phyloP scores from a whole-genome alignment of 2,113 vertebrate species.

The Corythornis vintsioides region DNA sequence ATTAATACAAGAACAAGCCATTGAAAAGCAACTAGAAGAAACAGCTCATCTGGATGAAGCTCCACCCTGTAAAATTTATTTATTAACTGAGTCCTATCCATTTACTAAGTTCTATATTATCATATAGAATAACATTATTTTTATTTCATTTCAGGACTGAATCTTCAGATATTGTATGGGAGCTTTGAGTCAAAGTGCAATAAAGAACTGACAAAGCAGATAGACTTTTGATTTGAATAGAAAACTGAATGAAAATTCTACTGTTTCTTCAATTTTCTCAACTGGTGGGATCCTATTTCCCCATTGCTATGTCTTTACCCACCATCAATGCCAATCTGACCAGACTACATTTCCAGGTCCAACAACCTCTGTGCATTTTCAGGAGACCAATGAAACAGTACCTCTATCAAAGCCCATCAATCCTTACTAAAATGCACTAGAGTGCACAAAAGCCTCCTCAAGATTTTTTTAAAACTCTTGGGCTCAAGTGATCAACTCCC shows the following conservation, averaged over 20 bases:
- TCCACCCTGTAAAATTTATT: not conserved
- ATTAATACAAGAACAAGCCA: not conserved
- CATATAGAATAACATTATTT: not conserved
- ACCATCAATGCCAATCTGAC: not conserved
- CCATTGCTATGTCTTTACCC: not conserved
- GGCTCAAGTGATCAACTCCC: not conserved
- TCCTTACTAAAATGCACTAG: not conserved
- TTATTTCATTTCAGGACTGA: not conserved
- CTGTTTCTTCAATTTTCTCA: not conserved
- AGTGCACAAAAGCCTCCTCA: not conserved
- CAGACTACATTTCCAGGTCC: not conserved
- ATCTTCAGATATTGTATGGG: not conserved
- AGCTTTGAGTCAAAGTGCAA: not conserved
- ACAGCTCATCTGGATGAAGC: not conserved
- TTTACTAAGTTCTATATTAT: not conserved
- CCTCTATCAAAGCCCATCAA: not conserved
- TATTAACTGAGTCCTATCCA: not conserved
- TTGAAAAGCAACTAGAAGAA: not conserved
- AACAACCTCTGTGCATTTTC: not conserved
- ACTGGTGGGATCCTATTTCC: not conserved
- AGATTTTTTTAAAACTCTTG: not conserved
- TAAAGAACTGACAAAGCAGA: not conserved
- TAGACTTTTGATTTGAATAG: not conserved
- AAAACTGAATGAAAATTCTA: not conserved
- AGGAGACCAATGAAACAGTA: not conserved